Percentiles rank a stretch among this genome's conserved stretches.
Conservation (phyloP, 1,140 invertebrate genomes). For the Mizuhopecten yessoensis region DNA sequence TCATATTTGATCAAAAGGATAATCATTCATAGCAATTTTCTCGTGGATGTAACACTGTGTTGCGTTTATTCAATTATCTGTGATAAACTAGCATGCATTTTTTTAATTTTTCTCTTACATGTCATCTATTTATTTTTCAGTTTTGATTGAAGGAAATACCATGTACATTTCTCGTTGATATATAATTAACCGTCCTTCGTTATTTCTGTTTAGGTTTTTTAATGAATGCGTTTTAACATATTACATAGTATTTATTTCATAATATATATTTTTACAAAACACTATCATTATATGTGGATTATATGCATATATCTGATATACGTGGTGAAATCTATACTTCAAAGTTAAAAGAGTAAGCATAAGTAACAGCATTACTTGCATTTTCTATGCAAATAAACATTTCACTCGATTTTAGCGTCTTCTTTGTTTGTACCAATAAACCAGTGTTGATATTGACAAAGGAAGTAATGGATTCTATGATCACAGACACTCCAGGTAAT, state of each 20-base stretch:
- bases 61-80: not conserved
- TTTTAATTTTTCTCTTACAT: not conserved
- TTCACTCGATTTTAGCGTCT: not conserved
- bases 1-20: not conserved
- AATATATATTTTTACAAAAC: not conserved
- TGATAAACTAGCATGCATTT: not conserved
- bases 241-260: constrained; percentile 28
- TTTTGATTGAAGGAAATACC: not conserved
- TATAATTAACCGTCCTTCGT: not conserved
- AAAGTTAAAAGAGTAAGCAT: not conserved
- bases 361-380: constrained; percentile 27
- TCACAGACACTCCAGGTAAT: no score
- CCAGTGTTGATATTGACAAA: no score
- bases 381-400: constrained; percentile 29
- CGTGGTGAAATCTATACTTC: not conserved
- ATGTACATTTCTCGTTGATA: not conserved
- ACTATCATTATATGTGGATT: not conserved
- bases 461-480: no score
- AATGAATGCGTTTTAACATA: not conserved
- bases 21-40: not conserved
- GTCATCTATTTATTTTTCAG: not conserved
- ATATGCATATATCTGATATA: not conserved
- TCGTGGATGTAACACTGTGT: not conserved
- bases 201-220: not conserved
- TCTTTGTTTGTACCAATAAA: not conserved